phyloP scores from a whole-genome alignment of 2,797 vertebrate species.

The Chanos chanos region DNA sequence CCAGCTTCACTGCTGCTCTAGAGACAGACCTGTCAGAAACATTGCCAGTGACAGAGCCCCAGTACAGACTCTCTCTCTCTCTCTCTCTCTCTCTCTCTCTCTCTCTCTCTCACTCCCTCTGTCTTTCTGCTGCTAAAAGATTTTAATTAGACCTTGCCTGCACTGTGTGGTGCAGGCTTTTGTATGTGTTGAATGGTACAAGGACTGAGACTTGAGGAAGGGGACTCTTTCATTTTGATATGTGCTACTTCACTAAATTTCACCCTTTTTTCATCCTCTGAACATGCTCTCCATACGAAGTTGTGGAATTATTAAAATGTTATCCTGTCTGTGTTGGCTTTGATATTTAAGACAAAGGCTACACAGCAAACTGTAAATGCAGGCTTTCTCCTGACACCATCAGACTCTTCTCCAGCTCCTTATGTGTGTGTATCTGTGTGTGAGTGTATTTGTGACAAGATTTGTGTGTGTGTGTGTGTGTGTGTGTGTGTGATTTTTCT shows the following conservation, averaged over 20 bases:
- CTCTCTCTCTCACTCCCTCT: conserved; percentile 63
- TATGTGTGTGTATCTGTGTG: not conserved
- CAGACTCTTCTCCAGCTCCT: conserved; percentile 74
- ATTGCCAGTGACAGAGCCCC: conserved; percentile 69
- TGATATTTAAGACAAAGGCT: conserved; percentile 99
- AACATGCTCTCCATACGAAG: conserved; percentile 78
- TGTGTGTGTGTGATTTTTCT: conserved; percentile 4
- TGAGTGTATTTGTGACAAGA: conserved; percentile 45
- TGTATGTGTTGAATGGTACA: conserved; percentile 76
- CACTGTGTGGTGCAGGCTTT: conserved; percentile 70
- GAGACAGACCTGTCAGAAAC: conserved; percentile 88
- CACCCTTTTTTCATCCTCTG: conserved; percentile 64
- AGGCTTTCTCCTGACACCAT: conserved; percentile 77
- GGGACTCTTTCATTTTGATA: conserved; percentile 72
- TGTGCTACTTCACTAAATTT: conserved; percentile 78
- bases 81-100: conserved; percentile 22
- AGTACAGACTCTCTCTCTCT: conserved; percentile 57
- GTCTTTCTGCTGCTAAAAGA: too few species aligned
- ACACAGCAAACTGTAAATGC: conserved; percentile 78
- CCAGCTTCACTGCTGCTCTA: conserved; percentile 77
- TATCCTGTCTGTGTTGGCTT: conserved; percentile 89
- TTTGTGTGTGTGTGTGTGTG: conserved; percentile 31
- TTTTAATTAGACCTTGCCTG: conserved; percentile 84
- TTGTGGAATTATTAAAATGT: conserved; percentile 96
- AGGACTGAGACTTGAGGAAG: conserved; percentile 59